Evolutionary conservation across 2,113 vertebrate species (phyloP), one percentile per base, ranked within the genome.

Genomic region (Corythaeola cristata): DNA sequence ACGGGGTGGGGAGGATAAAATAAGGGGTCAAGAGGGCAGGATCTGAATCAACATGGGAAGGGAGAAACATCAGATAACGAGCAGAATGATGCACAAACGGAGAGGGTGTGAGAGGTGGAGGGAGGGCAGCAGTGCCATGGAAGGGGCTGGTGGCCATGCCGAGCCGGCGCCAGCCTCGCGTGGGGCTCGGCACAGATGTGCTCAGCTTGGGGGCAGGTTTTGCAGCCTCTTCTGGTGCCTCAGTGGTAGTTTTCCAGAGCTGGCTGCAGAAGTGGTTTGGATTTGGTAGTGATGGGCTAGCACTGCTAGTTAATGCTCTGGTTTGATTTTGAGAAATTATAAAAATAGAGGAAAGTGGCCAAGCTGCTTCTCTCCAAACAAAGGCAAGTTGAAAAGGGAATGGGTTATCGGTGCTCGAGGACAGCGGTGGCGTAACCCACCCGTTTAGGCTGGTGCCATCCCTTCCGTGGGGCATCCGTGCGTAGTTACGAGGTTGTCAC

Each of bases 1-100:
- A 24, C 39, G 44, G 81, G 88, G 85, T 1, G 59, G 80, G 79
- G 93, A 88, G 59, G 92, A 94, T 94, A 23, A 88, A 89, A 94
- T 47, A 75, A 58, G 32, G 85, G 88, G 89, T 94, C 94, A 80
- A 20, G 88, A 88, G 90, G 85, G 78, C 88, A 94, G 82, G 72
- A 35, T 79, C 85, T 97, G 96, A 97, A 79, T 91, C 93, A 96
- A 79, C 93, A 85, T 1, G 55, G 90, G 82, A 95, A 88, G 76
- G 77, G 94, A 93, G 79, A 82, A 83, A 26, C 74, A 50, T 53
- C 56, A 64, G 78, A 50, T 56, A 59, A 68, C 0, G 33, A 69
- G 71, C 19, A 7, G 50, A 62, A 83, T 32, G 49, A 24, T 50
- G 44, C 19, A 14, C 32, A 13, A 24, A 68, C 33, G 3, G 8